Evolutionary conservation across 2,888 invertebrate genomes (phyloP), one percentile per base, ranked within the genome.

Genomic region (Eupeodes luniger): DNA sequence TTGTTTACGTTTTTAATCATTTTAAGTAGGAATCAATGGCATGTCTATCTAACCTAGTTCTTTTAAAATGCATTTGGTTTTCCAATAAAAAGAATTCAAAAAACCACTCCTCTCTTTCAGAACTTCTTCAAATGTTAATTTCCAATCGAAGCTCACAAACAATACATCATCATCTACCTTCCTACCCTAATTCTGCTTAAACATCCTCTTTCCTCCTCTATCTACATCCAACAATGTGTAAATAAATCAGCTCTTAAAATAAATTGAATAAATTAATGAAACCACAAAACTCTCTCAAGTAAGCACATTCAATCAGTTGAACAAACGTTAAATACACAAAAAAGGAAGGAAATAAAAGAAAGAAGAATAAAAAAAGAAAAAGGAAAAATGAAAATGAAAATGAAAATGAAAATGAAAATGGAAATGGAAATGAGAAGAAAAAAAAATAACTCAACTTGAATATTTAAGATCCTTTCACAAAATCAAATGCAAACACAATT

Each of bases 401-500:
- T 19, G 19, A 1, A 19, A 19, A 19, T 19, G 19, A 19, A 79
- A 84, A 53, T 19, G 19, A 19, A 19, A 19, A 19, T 19, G 19
- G 19, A 19, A 19, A 19, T 19, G 19, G 19, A 19, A 19, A 19
- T 19, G 19, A 19, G 19, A 19, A 19, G 19, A 19, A 19, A 19
- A 19, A 19, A 19, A 19, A 19, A 19, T 19, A 19, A 69, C 55
- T 62, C 74, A 61, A 69, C 62, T 81, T 66, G 64, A 55, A 59
- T 78, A 74, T 59, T 47, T 19, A 59, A 53, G 59, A 47, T 74
- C 74, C 67, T 51, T 69, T 19, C 55, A 78, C 69, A 75, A 75
- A 86, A 78, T 74, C 74, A 85, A 85, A 78, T 81, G 19, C 49
- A 78, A 77, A 79, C 75, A 79, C 78, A 82, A 64, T 79, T 82